Evolutionary conservation across 2,113 vertebrate genomes (phyloP), one percentile per base, ranked within the genome.

Genomic region (Crocuta crocuta): DNA sequence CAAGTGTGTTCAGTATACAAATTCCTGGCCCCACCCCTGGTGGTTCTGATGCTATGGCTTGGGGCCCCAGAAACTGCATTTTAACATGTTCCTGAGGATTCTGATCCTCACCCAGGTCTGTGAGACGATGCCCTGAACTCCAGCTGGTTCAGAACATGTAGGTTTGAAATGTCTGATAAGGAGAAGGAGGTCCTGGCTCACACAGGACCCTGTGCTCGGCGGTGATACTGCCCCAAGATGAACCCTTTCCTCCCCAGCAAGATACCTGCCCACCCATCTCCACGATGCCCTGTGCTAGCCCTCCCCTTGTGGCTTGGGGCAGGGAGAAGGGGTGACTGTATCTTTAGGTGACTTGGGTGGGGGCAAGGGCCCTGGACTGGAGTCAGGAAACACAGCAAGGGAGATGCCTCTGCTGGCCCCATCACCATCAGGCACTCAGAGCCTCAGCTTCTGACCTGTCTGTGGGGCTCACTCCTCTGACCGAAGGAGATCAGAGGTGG

Each of bases 221-320:
- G 7, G 45, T 1, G 70, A 71, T n/a, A 9, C 50, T 26, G 19
- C 26, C 33, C 43, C n/a, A 55, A 7, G 19, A 23, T 15, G 39
- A 87, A 48, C 26, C 45, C 8, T 48, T 43, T 66, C 80, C 74
- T 65, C 23, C 33, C 82, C 10, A 31, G 4, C 84, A 31, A 11
- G 15, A 35, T 70, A 35, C 63, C 48, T 19, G 78, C 70, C 68
- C 1, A 2, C n/a, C 39, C 2, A 19, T 8, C 33, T 23, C 24
- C 76, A 48, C 0, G 0, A 8, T 1, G 4, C 13, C 24, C 83
- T 23, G 17, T 8, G n/a, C 31, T 43, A 28, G 8, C 43, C 73
- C 11, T 31, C 13, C 0, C 10, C 50, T 23, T 5, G 39, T 6
- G 48, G 15, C 33, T 23, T 4, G 35, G 73, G 70, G 10, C 0